Evolutionary conservation across 2,888 invertebrate genomes (phyloP).

Genomic region (Perizoma affinitatum): DNA sequence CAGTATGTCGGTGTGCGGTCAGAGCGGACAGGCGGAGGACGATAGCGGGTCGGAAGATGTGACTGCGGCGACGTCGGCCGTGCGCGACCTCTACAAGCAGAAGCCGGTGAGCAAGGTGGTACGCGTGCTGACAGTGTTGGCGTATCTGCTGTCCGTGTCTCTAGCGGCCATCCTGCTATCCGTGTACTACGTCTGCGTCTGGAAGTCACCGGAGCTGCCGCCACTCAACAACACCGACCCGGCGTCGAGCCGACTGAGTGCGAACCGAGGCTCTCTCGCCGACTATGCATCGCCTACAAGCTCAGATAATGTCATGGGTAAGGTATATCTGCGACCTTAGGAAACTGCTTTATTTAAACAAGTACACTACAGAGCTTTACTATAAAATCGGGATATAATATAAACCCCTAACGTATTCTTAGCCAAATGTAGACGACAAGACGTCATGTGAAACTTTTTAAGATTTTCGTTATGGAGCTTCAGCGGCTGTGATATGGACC

Average conservation of each 20-base stretch:
- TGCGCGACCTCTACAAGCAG: slow-evolving; percentile 67
- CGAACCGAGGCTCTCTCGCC: slow-evolving; percentile 21
- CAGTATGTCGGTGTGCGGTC: slow-evolving; percentile 71
- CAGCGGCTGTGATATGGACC: too few relatives aligned
- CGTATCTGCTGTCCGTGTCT: slow-evolving; percentile 93
- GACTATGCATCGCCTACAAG: slow-evolving; percentile 10
- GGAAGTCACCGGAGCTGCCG: slow-evolving; percentile 87
- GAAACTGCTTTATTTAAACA: too few relatives aligned
- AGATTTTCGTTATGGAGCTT: too few relatives aligned
- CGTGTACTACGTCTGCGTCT: slow-evolving; percentile 92
- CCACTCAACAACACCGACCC: slow-evolving; percentile 50
- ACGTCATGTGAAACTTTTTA: too few relatives aligned
- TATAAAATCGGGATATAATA: too few relatives aligned
- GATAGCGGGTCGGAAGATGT: slow-evolving; percentile 65
- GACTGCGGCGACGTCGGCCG: slow-evolving; percentile 50
- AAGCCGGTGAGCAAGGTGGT: slow-evolving; percentile 75
- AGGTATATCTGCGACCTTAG: slow-evolving; percentile 9
- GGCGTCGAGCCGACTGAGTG: slow-evolving; percentile 41
- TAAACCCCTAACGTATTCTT: too few relatives aligned
- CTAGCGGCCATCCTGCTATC: slow-evolving; percentile 92
- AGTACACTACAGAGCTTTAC: too few relatives aligned
- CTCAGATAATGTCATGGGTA: slow-evolving; percentile 28
- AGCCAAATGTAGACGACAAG: too few relatives aligned
- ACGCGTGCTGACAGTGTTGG: slow-evolving; percentile 90
- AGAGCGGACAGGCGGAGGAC: slow-evolving; percentile 63